Evolutionary conservation across 2,888 invertebrate genomes (phyloP), one percentile per base, ranked within the genome.

Genomic region (Gonocerus acuteangulatus): DNA sequence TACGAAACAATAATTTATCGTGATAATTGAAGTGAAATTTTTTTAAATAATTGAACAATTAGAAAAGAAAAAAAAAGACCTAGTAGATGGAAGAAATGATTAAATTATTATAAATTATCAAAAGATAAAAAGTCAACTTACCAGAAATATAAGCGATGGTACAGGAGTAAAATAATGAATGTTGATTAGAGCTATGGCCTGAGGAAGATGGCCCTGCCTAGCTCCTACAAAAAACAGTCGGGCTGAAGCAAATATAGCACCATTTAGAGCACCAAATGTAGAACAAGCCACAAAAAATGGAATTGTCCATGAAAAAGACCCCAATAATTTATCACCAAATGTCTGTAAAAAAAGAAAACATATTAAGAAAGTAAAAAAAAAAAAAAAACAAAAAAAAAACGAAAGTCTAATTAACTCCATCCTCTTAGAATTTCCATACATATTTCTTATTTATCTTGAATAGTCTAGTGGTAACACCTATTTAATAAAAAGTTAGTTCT

Each of bases 211-310:
- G 13, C 92, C 92, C 71, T 90, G 87, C 62, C 91, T 80, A 0
- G 92, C 92, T 6, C 92, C 93, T 2, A 91, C 92, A 73, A 93
- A 93, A 73, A 92, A 91, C 9, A 93, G 75, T 42, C 92, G 81
- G 0, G 95, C 89, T 0, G 95, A 92, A 0, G 95, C 91, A 72
- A 95, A 95, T 66, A 96, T 95, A 1, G 92, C 92, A 16, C 95
- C 95, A 71, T 96, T 96, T 1, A 96, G 77, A 1, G 94, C 93
- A 1, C 96, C 96, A 72, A 96, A 92, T 0, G 95, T 95, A 23
- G 95, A 94, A 64, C 93, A 86, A 1, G 95, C 95, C 0, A 97
- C 96, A 73, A 95, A 95, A 51, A 96, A 77, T 0, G 96, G 95
- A 89, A 96, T 95, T 44, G 88, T 82, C 87, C 94, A 95, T 0